These are phyloP conservation scores for Chloroceryle aenea DNA, from an alignment of 2,113 vertebrate genomes.

Conservation along the genomic window DNA sequence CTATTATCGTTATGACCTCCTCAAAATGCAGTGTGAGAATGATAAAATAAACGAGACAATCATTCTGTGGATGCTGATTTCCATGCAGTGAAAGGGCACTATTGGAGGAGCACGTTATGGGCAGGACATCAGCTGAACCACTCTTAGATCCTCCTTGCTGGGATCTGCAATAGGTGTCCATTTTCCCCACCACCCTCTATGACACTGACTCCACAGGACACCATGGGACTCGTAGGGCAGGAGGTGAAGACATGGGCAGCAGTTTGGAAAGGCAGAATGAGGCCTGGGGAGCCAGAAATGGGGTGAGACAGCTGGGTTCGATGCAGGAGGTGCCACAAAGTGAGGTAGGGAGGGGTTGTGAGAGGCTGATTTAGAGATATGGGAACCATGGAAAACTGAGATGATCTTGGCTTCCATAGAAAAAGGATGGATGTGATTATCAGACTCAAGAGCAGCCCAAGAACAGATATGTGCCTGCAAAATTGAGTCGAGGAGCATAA, in stretches of 20 bases:
- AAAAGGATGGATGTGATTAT: background rate
- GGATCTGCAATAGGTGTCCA: background rate
- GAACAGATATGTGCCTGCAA: background rate
- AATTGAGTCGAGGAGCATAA: background rate
- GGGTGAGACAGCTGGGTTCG: background rate
- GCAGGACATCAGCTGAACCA: background rate
- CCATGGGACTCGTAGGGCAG: fast-evolving
- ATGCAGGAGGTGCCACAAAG: background rate
- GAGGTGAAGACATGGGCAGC: background rate
- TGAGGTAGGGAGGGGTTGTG: background rate
- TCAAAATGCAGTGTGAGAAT: background rate
- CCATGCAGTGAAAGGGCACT: background rate
- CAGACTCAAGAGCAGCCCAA: background rate
- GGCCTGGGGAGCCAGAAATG: background rate
- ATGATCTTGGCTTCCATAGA: background rate
- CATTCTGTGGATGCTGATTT: background rate
- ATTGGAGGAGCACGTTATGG: background rate
- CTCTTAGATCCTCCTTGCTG: background rate
- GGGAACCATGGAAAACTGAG: background rate
- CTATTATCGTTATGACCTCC: background rate
- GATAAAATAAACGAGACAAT: background rate
- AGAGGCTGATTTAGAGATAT: background rate
- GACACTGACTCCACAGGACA: background rate
- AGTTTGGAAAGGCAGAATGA: background rate
- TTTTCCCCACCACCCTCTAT: background rate